Evolutionary conservation across 1,140 invertebrate species (phyloP).

Genomic region (Pseudomyrmex cubaensis): DNA sequence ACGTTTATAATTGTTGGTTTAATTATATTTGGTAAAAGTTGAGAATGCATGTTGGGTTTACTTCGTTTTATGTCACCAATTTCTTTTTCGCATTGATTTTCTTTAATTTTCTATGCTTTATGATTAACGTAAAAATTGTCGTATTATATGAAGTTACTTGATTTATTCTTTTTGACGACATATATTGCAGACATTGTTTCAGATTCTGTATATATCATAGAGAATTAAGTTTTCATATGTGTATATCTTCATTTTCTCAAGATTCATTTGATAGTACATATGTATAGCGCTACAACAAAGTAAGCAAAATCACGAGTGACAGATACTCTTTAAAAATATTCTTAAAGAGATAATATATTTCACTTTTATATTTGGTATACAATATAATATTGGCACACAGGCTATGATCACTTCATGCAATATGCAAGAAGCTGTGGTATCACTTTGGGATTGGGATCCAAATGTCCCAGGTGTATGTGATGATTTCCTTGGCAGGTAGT

Average conservation of each 20-base stretch:
- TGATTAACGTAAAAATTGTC: slow-evolving; percentile 31
- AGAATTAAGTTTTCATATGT: no score
- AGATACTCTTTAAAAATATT: no score
- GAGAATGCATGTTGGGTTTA: slow-evolving; percentile 43
- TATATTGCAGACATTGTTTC: slow-evolving; percentile 21
- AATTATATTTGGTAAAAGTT: slow-evolving; percentile 14
- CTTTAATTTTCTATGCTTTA: slow-evolving; percentile 24
- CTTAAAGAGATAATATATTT: background rate
- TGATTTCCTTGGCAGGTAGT: slow-evolving; percentile 94
- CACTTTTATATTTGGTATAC: slow-evolving; percentile 29
- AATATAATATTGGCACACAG: slow-evolving; percentile 84
- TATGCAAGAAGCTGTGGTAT: slow-evolving; percentile 89
- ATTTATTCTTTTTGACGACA: background rate
- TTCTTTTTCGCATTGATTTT: background rate
- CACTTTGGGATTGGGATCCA: slow-evolving; percentile 94
- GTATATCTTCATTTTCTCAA: no score
- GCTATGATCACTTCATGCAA: slow-evolving; percentile 90
- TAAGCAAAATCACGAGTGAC: background rate
- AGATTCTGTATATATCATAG: slow-evolving; percentile 16
- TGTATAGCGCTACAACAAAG: background rate
- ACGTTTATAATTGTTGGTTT: slow-evolving; percentile 5
- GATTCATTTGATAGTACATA: no score
- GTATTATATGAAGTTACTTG: background rate
- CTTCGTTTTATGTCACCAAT: slow-evolving; percentile 2
- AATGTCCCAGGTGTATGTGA: slow-evolving; percentile 92